phyloP scores from a whole-genome alignment of 2,113 vertebrate genomes.

The Caranx melampygus region DNA sequence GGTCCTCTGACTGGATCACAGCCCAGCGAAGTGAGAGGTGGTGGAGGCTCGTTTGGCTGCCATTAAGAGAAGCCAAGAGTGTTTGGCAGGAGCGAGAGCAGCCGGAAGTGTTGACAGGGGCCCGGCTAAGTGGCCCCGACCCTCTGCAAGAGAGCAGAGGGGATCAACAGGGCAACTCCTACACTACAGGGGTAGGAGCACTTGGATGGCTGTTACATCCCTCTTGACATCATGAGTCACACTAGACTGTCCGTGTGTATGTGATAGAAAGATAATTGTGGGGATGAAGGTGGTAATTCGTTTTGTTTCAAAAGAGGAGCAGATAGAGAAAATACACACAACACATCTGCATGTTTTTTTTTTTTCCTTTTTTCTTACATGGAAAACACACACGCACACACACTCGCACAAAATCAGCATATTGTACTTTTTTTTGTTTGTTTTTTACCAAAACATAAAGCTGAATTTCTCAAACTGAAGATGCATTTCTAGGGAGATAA shows the following conservation, averaged over 20 bases:
- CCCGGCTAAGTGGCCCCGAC: conserved; percentile 49
- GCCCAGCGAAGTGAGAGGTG: conserved; percentile 49
- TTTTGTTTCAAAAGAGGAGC: conserved; percentile 54
- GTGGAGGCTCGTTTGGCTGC: conserved; percentile 50
- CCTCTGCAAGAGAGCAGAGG: conserved; percentile 45
- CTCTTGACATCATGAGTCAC: conserved; percentile 72
- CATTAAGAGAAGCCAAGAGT: conserved; percentile 45
- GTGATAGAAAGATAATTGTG: conserved; percentile 31
- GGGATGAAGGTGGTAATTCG: conserved; percentile 25
- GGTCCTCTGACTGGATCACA: conserved; percentile 57
- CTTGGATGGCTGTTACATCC: conserved; percentile 77
- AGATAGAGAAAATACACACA: conserved; percentile 49
- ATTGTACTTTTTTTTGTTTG: conserved; percentile 19
- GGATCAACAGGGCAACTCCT: conserved; percentile 59
- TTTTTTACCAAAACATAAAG: conserved; percentile 46
- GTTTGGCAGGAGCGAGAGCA: conserved; percentile 56
- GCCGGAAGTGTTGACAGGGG: conserved; percentile 37
- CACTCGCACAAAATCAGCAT: conserved; percentile 37
- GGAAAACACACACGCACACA: conserved; percentile 43
- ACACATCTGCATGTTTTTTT: conserved; percentile 38
- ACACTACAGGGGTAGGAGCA: conserved; percentile 38
- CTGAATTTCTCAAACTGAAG: conserved; percentile 53
- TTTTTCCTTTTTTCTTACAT: conserved; percentile 29
- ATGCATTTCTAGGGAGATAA: conserved; percentile 56
- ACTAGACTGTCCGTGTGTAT: conserved; percentile 32